Evolutionary conservation across 2,797 vertebrate species (phyloP).

Genomic region (Brachyalestes nurse): DNA sequence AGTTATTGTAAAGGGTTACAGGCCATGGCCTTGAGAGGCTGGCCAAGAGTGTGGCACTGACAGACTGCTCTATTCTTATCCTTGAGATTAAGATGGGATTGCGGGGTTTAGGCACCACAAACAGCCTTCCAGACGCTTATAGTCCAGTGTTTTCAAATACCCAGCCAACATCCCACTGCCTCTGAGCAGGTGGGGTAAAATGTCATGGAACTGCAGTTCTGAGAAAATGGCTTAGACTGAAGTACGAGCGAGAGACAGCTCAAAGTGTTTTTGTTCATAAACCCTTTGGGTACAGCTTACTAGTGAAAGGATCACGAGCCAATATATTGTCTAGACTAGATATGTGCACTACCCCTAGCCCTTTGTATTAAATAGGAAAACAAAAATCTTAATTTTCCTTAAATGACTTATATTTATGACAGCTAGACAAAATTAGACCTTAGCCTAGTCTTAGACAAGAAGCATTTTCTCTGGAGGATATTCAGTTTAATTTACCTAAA

Average conservation of each 20-base stretch:
- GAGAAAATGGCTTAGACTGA: not conserved
- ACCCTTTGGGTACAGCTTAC: too few species aligned
- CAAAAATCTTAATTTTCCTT: not conserved
- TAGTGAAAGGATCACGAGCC: not conserved
- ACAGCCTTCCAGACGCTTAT: conserved; percentile 55
- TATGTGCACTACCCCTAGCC: not conserved
- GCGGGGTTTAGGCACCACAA: conserved; percentile 65
- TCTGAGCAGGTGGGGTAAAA: not conserved
- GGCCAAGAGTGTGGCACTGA: conserved; percentile 59
- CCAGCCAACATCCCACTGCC: conserved; percentile 25
- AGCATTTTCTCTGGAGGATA: not conserved
- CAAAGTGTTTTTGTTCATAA: too few species aligned
- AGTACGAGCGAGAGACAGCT: not conserved
- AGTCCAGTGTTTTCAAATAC: conserved; percentile 58
- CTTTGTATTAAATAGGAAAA: not conserved
- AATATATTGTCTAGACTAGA: not conserved
- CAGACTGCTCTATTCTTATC: conserved; percentile 73
- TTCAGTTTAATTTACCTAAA: not conserved
- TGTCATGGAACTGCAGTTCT: not conserved
- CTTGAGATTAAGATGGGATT: conserved; percentile 77
- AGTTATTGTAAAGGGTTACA: not conserved
- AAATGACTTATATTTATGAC: too few species aligned
- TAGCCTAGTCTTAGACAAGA: not conserved
- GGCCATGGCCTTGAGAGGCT: conserved; percentile 63
- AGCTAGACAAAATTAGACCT: not conserved